These are phyloP conservation scores for Synodontis membranacea DNA, from an alignment of 2,113 vertebrate species.

Conservation along the genomic window DNA sequence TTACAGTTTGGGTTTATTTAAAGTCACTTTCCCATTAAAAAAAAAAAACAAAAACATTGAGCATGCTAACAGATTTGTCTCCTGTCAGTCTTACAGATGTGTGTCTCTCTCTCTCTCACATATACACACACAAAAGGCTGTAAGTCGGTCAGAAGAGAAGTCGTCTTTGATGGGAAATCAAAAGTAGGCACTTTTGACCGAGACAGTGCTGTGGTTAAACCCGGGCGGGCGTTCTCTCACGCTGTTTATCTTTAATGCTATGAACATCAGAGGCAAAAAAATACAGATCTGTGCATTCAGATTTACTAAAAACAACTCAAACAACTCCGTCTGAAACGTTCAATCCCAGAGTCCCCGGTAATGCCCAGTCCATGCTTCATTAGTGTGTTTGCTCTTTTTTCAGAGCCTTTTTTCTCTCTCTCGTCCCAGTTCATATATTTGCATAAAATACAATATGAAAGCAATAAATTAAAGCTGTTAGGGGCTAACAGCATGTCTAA, in stretches of 20 bases:
- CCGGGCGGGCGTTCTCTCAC: conserved; percentile 10
- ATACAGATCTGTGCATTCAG: neutral
- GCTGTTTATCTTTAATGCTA: conserved; percentile 1
- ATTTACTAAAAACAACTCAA: neutral
- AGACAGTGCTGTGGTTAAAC: conserved; percentile 54
- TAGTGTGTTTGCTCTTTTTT: neutral
- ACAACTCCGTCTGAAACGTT: neutral
- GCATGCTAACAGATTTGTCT: conserved; percentile 4
- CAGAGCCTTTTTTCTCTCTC: too few relatives aligned
- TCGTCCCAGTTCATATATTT: neutral
- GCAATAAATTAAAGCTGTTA: neutral
- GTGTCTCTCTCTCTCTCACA: neutral
- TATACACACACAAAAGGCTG: conserved; percentile 7
- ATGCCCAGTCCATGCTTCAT: neutral
- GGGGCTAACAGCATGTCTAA: neutral
- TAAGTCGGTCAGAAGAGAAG: conserved; percentile 45
- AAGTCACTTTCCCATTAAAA: neutral
- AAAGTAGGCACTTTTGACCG: conserved; percentile 74
- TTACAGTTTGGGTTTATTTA: conserved; percentile 27
- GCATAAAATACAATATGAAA: neutral
- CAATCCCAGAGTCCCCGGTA: neutral
- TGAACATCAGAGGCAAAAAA: neutral
- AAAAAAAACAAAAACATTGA: neutral
- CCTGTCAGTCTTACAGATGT: neutral
- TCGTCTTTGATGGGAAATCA: conserved; percentile 56